phyloP scores from a whole-genome alignment of 2,797 vertebrate species.

The Syndactyla subalaris region DNA sequence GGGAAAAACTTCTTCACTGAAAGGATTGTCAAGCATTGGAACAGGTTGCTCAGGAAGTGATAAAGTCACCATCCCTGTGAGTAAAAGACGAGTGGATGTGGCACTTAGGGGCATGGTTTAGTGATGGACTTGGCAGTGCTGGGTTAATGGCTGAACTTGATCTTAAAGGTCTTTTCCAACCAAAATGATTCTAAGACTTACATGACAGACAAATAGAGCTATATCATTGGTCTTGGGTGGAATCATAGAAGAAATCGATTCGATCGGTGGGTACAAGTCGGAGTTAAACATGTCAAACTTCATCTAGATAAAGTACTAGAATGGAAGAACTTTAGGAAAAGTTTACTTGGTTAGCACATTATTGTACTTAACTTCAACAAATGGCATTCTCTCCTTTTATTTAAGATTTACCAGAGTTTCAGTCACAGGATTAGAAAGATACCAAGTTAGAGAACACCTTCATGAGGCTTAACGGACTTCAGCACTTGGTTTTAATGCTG shows the following conservation, averaged over 20 bases:
- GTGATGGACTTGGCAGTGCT: not conserved
- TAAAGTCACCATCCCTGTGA: not conserved
- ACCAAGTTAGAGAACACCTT: not conserved
- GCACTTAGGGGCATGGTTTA: not conserved
- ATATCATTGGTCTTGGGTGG: not conserved
- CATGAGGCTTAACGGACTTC: not conserved
- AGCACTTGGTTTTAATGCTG: not conserved
- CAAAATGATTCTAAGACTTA: not conserved
- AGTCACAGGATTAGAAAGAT: not conserved
- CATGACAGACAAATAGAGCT: not conserved
- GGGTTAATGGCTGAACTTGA: not conserved
- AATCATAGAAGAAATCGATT: not conserved
- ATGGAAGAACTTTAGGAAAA: not conserved
- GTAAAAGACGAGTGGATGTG: not conserved
- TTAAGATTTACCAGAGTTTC: not conserved
- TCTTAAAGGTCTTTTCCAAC: not conserved
- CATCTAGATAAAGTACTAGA: not conserved
- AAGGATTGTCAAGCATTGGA: not conserved
- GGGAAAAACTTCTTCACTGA: not conserved
- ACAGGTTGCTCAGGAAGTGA: not conserved
- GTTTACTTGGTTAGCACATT: not conserved
- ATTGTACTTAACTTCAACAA: not conserved
- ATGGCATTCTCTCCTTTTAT: not conserved
- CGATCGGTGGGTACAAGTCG: rapidly evolving
- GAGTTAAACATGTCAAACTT: not conserved